Conservation (phyloP, 30 jellyfish, hydroid and myxozoan species). For the Rhopilema esculentum region DNA sequence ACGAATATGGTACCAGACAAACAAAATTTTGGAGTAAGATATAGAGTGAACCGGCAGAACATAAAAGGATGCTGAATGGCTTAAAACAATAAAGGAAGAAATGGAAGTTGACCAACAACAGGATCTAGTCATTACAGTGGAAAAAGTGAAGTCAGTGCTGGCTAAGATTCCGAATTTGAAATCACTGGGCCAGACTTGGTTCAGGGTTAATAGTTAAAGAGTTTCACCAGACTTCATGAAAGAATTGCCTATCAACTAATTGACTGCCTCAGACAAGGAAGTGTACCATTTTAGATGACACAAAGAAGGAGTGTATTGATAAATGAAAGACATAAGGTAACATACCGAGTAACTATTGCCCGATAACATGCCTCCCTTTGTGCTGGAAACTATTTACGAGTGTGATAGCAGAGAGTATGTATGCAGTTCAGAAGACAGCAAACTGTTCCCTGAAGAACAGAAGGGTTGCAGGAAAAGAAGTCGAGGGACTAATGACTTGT, state of each 20-base stretch:
- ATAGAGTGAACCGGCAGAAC: no score
- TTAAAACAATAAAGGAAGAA: no score
- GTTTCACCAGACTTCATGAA: conserved; percentile 14
- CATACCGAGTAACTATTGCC: conserved; percentile 38
- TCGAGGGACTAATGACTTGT: conserved; percentile 43
- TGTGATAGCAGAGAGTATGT: conserved; percentile 22
- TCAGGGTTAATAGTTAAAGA: conserved; percentile 22
- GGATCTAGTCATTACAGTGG: no score
- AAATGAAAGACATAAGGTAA: conserved; percentile 23
- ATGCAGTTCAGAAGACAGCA: conserved; percentile 2
- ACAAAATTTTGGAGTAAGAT: no score
- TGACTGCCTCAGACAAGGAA: conserved; percentile 49
- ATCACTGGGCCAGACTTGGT: conserved; percentile 45
- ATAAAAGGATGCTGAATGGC: no score
- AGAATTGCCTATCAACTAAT: conserved; percentile 35
- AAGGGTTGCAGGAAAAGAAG: conserved; percentile 54
- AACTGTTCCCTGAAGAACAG: conserved; percentile 45
- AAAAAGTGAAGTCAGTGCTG: conserved; percentile 19
- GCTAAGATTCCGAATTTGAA: conserved; percentile 42
- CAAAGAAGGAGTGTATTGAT: conserved; percentile 21
- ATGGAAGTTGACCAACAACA: no score
- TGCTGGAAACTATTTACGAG: conserved; percentile 48
- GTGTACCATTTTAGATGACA: conserved; percentile 41
- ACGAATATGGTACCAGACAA: no score
- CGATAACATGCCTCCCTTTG: conserved; percentile 31